phyloP scores from a whole-genome alignment of 2,797 vertebrate species.

The Amniataba percoides region DNA sequence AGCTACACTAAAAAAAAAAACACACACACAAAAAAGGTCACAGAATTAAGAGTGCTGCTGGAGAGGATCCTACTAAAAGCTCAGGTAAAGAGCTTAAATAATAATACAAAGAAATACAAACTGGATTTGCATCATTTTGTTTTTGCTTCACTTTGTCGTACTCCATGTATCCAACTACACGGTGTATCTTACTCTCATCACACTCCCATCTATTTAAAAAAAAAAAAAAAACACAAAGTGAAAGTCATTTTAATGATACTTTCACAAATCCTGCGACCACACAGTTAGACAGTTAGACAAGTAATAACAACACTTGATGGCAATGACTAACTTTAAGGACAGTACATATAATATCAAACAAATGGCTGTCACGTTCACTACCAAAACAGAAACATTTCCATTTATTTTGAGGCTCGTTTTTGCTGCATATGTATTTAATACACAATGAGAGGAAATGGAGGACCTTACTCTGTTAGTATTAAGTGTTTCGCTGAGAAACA shows the following conservation, averaged over 20 bases:
- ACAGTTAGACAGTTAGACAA: conserved; percentile 34
- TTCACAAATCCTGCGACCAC: conserved; percentile 30
- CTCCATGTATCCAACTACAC: conserved; percentile 14
- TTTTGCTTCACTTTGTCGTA: conserved; percentile 50
- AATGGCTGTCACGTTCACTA: conserved; percentile 52
- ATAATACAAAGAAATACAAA: conserved; percentile 19
- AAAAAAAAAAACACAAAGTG: conserved; percentile 29
- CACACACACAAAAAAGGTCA: conserved; percentile 38
- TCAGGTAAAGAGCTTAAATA: conserved; percentile 16
- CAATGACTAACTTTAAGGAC: conserved; percentile 66
- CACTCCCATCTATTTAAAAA: conserved; percentile 8
- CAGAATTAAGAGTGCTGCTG: conserved; percentile 43
- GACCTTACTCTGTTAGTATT: conserved; percentile 49
- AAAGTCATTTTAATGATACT: conserved; percentile 29
- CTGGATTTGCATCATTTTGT: conserved; percentile 17
- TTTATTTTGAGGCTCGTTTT: conserved; percentile 61
- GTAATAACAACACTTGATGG: conserved; percentile 61
- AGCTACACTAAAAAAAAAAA: conserved; percentile 30
- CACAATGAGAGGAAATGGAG: conserved; percentile 53
- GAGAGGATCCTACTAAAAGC: conserved; percentile 29
- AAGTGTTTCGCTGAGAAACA: conserved; percentile 61
- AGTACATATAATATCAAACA: conserved; percentile 67
- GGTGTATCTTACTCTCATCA: conserved; percentile 22
- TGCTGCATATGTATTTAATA: conserved; percentile 63
- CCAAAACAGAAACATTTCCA: conserved; percentile 32